Evolutionary conservation across 2,797 vertebrate species (phyloP).

Genomic region (Leucoraja ocellata): DNA sequence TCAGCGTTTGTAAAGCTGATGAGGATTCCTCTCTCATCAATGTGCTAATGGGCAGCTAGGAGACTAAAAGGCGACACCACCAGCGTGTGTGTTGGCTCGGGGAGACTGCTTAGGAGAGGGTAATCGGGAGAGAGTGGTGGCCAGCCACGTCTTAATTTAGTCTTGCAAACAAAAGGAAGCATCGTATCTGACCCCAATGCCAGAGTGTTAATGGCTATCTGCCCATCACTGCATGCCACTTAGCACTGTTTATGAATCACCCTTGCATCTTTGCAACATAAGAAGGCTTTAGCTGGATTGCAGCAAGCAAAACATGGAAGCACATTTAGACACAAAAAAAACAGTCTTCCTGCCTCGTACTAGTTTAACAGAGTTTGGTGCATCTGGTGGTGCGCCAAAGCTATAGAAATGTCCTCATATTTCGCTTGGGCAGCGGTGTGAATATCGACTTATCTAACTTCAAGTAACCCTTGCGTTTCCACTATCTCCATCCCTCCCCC

Average conservation of each 20-base stretch:
- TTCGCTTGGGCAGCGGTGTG: no score
- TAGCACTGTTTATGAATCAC: slow-evolving; percentile 58
- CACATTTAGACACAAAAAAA: neutral
- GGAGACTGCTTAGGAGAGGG: slow-evolving; percentile 60
- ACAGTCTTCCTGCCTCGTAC: neutral
- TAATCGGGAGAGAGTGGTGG: slow-evolving; percentile 56
- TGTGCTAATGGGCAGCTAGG: slow-evolving; percentile 66
- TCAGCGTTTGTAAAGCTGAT: slow-evolving; percentile 51
- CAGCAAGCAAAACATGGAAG: slow-evolving; percentile 29
- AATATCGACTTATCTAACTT: no score
- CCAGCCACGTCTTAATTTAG: slow-evolving; percentile 63
- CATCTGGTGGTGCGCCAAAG: neutral
- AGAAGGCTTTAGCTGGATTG: slow-evolving; percentile 62
- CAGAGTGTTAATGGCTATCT: slow-evolving; percentile 67
- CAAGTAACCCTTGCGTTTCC: no score
- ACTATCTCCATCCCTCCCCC: no score
- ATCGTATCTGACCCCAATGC: slow-evolving; percentile 66
- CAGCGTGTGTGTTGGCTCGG: slow-evolving; percentile 54
- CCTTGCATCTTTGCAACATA: slow-evolving; percentile 64
- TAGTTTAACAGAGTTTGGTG: neutral
- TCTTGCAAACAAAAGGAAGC: slow-evolving; percentile 68
- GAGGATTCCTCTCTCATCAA: slow-evolving; percentile 60
- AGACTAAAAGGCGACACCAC: slow-evolving; percentile 54
- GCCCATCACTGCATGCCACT: slow-evolving; percentile 59
- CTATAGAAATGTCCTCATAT: no score